phyloP scores from a whole-genome alignment of 2,113 vertebrate genomes.

The Thomomys bottae region DNA sequence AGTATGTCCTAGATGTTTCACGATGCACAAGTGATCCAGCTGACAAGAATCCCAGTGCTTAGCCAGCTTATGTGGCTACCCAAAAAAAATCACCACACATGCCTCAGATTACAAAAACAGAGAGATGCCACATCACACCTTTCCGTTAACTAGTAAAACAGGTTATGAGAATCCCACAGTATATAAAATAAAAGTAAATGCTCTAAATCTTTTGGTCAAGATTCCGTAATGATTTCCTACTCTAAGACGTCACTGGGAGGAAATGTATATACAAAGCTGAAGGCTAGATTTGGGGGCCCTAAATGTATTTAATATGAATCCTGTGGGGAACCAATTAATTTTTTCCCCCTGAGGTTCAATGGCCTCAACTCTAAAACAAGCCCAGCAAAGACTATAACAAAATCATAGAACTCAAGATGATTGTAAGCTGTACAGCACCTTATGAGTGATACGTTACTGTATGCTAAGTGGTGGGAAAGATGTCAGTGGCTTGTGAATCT shows the following conservation, averaged over 20 bases:
- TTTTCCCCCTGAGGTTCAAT: not conserved
- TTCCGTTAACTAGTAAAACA: constrained; percentile 28
- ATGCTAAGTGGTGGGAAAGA: not conserved
- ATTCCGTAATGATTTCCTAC: not conserved
- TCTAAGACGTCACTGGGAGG: not conserved
- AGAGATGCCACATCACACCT: not conserved
- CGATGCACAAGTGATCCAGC: not conserved
- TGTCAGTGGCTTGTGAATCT: not conserved
- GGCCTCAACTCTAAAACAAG: not conserved
- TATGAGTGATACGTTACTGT: not conserved
- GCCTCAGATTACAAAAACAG: not conserved
- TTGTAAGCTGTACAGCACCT: not conserved
- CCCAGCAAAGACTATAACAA: not conserved
- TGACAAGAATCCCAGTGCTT: no score
- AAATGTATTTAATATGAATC: not conserved
- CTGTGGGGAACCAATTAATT: not conserved
- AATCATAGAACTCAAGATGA: not conserved
- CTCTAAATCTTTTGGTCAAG: constrained; percentile 3
- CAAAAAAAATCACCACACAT: not conserved
- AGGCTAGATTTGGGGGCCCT: not conserved
- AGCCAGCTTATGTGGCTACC: not conserved
- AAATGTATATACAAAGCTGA: not conserved
- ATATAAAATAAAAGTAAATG: not conserved
- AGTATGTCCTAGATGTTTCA: not conserved
- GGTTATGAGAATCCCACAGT: not conserved